Conservation (phyloP, 1,140 invertebrate species). For the Trigoniulus corallinus region DNA sequence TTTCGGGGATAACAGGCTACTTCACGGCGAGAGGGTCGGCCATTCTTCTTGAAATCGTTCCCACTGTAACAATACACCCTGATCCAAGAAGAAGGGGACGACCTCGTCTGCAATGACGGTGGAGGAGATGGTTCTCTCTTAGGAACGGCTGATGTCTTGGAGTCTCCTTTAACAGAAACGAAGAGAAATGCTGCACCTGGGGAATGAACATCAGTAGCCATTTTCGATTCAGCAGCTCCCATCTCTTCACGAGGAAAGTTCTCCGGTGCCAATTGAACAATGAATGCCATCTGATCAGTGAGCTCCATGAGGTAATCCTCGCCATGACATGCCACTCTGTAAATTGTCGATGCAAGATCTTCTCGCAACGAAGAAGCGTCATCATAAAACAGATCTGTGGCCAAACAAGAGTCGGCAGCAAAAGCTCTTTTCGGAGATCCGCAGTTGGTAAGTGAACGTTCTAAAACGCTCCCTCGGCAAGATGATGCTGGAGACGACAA, state of each 20-base stretch:
- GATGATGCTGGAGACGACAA: constrained; percentile 17
- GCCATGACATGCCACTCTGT: constrained; percentile 23
- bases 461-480: constrained; percentile 15
- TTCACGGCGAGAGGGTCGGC: constrained; percentile 21
- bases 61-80: constrained; percentile 24
- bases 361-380: constrained; percentile 16
- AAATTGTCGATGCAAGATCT: constrained; percentile 23
- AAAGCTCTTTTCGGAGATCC: constrained; percentile 16
- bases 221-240: constrained; percentile 22
- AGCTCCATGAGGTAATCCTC: constrained; percentile 27
- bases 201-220: constrained; percentile 24
- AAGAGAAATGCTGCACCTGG: constrained; percentile 24
- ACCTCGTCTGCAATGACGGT: too few species aligned
- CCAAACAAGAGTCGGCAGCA: constrained; percentile 16
- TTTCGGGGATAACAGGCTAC: constrained; percentile 22
- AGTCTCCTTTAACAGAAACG: constrained; percentile 22
- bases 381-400: constrained; percentile 21
- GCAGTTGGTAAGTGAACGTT: constrained; percentile 9
- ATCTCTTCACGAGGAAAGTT: constrained; percentile 25
- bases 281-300: constrained; percentile 25
- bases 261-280: constrained; percentile 26
- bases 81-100: constrained; percentile 26
- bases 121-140: neutral
- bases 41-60: constrained; percentile 23
- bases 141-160: neutral